Conservation (phyloP, 1,140 invertebrate species). For the Drosophila pseudoananassae region DNA sequence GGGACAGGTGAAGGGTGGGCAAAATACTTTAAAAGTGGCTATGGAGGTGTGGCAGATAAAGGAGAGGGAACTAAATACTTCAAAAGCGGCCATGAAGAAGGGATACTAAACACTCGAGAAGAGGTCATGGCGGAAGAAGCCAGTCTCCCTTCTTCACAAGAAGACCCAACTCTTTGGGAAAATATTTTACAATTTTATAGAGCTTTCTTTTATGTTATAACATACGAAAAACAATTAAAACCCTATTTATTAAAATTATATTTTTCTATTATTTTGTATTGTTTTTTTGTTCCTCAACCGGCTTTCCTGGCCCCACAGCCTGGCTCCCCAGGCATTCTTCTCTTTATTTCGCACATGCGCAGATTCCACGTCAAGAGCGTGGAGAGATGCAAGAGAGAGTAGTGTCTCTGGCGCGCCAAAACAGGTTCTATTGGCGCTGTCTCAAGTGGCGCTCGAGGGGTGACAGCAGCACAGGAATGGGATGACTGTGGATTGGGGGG, state of each 20-base stretch:
- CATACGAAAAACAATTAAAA: neutral
- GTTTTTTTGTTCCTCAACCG: neutral
- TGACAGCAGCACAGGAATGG: neutral
- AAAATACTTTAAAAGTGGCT: neutral
- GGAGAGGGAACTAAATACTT: neutral
- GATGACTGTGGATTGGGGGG: neutral
- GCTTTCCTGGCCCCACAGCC: neutral
- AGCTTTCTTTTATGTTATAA: neutral
- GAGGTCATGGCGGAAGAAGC: too few species aligned
- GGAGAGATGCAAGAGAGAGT: slow-evolving; percentile 37
- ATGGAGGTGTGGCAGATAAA: neutral
- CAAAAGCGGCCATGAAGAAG: too few species aligned
- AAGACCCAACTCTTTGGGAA: neutral
- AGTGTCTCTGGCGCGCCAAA: slow-evolving; percentile 66
- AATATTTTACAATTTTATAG: neutral
- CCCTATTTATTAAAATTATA: neutral
- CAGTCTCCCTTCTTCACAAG: too few species aligned
- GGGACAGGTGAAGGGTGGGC: too few species aligned
- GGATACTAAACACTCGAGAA: too few species aligned
- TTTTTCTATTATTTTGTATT: neutral
- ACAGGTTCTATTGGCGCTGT: slow-evolving; percentile 68
- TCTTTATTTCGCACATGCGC: slow-evolving; percentile 54
- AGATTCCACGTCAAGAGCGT: slow-evolving; percentile 28
- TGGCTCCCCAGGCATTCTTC: slow-evolving; percentile 11
- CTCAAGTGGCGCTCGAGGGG: slow-evolving; percentile 21